Base-by-base conservation (phyloP, 2,888 invertebrate species). In the Phengaris alcon region DNA sequence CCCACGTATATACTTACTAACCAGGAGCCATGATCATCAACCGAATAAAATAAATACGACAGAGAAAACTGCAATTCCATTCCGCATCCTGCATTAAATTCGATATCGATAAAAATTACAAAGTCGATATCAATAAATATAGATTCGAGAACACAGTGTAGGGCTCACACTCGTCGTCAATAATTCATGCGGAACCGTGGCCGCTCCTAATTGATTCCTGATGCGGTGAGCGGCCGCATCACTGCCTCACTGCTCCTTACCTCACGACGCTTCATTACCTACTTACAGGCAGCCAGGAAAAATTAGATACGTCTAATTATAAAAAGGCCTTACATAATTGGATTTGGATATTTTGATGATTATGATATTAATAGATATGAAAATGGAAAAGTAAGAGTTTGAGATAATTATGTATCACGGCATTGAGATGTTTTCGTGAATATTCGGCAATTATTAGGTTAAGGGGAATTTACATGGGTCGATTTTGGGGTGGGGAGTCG, bases 181-280 rank as follows among this genome's bases (percentile, higher is more conserved):
- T 92, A 92, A 92, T 92, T 90, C 91, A 91, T 91, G 90, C 88
- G 89, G 89, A 88, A 90, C 87, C 88, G 90, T 89, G 86, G 90
- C 87, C 90, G 90, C 87, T 87, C 90, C 88, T 91, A 92, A 93
- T 93, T 93, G 93, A 93, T 92, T 92, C 90, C 91, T 93, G 93
- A 91, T 90, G 90, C 88, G 88, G 89, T 86, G 89, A 88, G 88
- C 87, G 89, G 87, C 87, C 91, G 91, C 92, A 90, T 92, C 91
- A 90, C 90, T 90, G 91, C 85, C 88, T 90, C 88, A 44, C 90
- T 90, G 88, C 64, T 88, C 87, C 81, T 85, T 87, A 87, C 88
- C 89, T 86, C 87, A 86, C 81, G 84, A 85, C 90, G 91, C 89
- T 88, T 90, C 90, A 91, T 90, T 91, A 88, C 90, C 85, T 88